These are phyloP conservation scores for Drosophila yooni DNA, from an alignment of 2,888 invertebrate species.

Conservation along the genomic window DNA sequence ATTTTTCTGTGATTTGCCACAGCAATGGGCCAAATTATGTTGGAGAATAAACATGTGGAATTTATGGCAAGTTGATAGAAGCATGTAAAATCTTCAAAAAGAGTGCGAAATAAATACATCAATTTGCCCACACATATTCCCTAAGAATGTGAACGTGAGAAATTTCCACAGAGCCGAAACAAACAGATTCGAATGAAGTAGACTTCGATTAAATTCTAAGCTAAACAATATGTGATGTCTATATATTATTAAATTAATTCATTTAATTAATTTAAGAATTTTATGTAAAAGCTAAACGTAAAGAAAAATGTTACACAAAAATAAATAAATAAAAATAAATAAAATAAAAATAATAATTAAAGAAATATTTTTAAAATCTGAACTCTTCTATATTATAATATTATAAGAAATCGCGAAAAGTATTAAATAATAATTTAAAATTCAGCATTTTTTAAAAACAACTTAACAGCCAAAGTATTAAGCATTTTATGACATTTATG, in stretches of 20 bases:
- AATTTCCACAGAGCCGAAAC: neutral
- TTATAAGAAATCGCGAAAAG: neutral
- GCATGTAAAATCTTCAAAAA: neutral
- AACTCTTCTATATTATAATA: neutral
- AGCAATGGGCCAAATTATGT: neutral
- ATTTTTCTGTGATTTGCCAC: constrained; percentile 6
- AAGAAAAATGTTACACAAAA: too few relatives aligned
- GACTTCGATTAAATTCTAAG: neutral
- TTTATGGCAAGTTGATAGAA: neutral
- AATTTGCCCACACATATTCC: neutral
- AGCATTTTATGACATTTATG: neutral
- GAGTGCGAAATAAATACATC: neutral
- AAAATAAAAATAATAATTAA: too few relatives aligned
- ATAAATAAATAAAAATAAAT: too few relatives aligned
- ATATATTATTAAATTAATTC: too few relatives aligned
- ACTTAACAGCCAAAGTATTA: neutral
- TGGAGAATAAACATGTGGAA: constrained; percentile 7
- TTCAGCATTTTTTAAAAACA: neutral
- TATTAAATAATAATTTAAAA: neutral
- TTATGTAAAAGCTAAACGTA: too few relatives aligned
- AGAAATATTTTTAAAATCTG: too few relatives aligned
- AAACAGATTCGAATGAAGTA: neutral
- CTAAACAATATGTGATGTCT: neutral
- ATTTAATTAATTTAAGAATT: too few relatives aligned
- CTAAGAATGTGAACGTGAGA: neutral